phyloP scores from a whole-genome alignment of 2,888 invertebrate species.

The Megastigmus dorsalis region DNA sequence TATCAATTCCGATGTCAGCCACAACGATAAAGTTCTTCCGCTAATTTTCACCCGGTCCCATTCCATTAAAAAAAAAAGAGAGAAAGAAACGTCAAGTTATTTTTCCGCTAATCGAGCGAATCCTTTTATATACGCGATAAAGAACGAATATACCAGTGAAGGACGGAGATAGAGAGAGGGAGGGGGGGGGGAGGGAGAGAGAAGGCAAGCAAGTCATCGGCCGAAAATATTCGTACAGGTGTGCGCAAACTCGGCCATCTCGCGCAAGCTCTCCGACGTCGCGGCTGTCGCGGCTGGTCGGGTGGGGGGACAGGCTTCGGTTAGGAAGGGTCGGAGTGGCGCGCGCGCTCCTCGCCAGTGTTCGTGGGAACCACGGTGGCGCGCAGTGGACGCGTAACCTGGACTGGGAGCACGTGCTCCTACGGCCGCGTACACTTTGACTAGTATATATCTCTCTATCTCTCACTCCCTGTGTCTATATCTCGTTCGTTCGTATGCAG shows the following conservation, averaged over 20 bases:
- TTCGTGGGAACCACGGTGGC: not conserved
- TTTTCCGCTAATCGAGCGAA: not conserved
- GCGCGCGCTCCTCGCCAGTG: too few species aligned
- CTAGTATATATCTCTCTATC: not conserved
- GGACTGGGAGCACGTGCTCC: conserved; percentile 8
- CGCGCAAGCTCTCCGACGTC: conserved; percentile 50
- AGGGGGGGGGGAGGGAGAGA: too few species aligned
- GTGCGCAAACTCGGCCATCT: conserved; percentile 44
- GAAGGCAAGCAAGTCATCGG: too few species aligned
- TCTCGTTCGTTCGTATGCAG: too few species aligned
- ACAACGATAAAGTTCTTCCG: too few species aligned
- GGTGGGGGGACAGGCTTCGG: not conserved
- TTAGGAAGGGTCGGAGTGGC: too few species aligned
- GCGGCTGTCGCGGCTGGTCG: not conserved
- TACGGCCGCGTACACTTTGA: not conserved
- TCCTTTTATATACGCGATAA: not conserved
- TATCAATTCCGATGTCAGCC: too few species aligned
- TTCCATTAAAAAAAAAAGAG: not conserved
- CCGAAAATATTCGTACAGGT: not conserved
- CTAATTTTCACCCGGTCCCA: too few species aligned
- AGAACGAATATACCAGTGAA: too few species aligned
- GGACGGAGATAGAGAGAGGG: too few species aligned
- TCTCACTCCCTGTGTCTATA: too few species aligned
- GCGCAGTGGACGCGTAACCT: conserved; percentile 43
- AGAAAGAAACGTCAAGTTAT: not conserved